Evolutionary conservation across 1,140 invertebrate species (phyloP), one percentile per base, ranked within the genome.

Genomic region (Pygmarrhopalites habei): DNA sequence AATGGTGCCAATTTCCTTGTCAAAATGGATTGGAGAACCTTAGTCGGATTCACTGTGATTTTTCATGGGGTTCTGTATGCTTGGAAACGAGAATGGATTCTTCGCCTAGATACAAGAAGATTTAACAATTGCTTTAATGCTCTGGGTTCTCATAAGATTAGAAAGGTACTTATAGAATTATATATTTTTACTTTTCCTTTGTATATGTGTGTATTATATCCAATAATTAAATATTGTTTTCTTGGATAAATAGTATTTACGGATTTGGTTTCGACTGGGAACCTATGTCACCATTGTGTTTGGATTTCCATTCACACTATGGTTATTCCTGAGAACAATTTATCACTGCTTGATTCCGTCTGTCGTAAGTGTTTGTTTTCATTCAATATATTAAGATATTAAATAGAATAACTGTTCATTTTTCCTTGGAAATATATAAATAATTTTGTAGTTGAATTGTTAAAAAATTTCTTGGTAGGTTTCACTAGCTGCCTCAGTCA

Each of bases 11-110:
- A 19, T 43, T 39, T 19, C 32, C 19, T 41, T 21, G 7, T 12
- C 28, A 56, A 56, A 7, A 70, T 70, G 69, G 69, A 70, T 51
- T 70, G 69, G 69, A 67, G 64, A 49, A 66, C 69, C 12, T 49
- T 70, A 41, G 49, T 70, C 44, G 69, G 66, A 49, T 67, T 70
- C 49, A 70, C 69, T 53, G 60, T 67, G 25, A 60, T 70, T 32
- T 70, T 70, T 58, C 69, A 70, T 53, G 65, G 51, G 4, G 51
- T 64, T 26, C 58, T 67, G 14, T 70, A 63, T 44, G 60, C 61
- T 12, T 49, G 41, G 46, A 64, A 49, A 44, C 25, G 49, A 29
- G 26, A 64, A 57, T 70, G 65, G 65, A 62, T 69, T 41, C 58
- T 68, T 41, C 52, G 66, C 41, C 39, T 68, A 30, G 62, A 68